These are phyloP conservation scores for Kradibia gibbosae DNA, from an alignment of 1,140 invertebrate genomes.

Conservation along the genomic window DNA sequence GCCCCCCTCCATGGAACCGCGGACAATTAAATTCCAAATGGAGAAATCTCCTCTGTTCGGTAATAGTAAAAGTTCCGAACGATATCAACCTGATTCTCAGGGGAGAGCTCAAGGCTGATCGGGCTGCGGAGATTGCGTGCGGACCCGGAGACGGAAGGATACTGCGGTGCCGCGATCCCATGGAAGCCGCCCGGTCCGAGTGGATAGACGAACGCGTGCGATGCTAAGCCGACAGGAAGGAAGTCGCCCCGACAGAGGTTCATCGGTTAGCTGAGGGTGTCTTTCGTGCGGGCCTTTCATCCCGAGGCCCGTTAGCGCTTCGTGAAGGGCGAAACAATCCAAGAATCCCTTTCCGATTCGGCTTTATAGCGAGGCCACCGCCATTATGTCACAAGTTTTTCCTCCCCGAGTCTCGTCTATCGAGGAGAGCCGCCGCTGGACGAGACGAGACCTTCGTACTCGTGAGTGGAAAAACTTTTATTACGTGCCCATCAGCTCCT, in stretches of 20 bases:
- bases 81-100: neutral
- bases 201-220: neutral
- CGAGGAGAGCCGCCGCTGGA: no score
- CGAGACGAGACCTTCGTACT: no score
- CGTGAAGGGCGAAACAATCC: neutral
- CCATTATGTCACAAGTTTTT: slow-evolving; percentile 7
- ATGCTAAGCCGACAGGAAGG: slow-evolving; percentile 25
- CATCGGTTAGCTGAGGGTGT: slow-evolving; percentile 4
- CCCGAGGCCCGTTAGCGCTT: neutral
- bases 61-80: neutral
- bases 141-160: slow-evolving; percentile 56
- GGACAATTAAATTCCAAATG: no score
- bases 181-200: neutral
- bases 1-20: no score
- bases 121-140: neutral
- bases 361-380: slow-evolving; percentile 30
- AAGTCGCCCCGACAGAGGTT: slow-evolving; percentile 37
- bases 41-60: no score
- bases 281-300: slow-evolving; percentile 3
- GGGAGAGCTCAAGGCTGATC: neutral
- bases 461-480: no score
- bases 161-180: slow-evolving; percentile 55
- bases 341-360: slow-evolving; percentile 44
- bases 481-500: no score
- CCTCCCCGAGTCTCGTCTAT: no score